Evolutionary conservation across 2,888 invertebrate genomes (phyloP), one percentile per base, ranked within the genome.

Genomic region (Syrista parreyssii): DNA sequence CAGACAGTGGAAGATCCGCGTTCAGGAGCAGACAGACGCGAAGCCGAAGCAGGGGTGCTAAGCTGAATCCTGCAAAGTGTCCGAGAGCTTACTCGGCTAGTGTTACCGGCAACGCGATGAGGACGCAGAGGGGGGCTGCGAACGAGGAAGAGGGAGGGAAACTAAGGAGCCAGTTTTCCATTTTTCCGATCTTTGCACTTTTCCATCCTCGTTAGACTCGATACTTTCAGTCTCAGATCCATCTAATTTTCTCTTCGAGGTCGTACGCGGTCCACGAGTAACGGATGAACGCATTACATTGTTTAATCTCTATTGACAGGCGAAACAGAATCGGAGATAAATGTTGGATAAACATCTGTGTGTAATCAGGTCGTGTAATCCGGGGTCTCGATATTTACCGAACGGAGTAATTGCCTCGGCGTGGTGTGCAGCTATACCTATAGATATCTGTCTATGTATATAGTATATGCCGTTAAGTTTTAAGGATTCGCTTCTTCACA

Each of bases 11-110:
- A 85, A 80, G 80, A 84, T 82, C 77, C 79, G 73, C 82, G 79
- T 78, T 82, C 85, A 83, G 76, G 83, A 79, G 80, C 86, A 88
- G 86, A 85, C 87, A 84, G 83, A 85, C 85, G 81, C 83, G 87
- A 89, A 90, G 88, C 89, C 80, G 88, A 87, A 83, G 86, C 85
- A 81, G 86, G 87, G 87, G 87, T 85, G 88, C 84, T 90, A 91
- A 90, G 89, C 91, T 85, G 91, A 91, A 91, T 87, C 89, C 91
- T 86, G 75, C 81, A 85, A 91, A 91, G 88, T 91, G 88, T 85
- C 82, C 82, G 79, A 82, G 81, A 83, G 91, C 91, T 91, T 91
- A 91, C 88, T 88, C 89, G 89, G 88, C 90, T 91, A 91, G 86
- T 89, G 88, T 91, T 91, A 91, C 91, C 87, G 15, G 85, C 80